phyloP scores from a whole-genome alignment of 2,113 vertebrate genomes.

The Heterochromis multidens region DNA sequence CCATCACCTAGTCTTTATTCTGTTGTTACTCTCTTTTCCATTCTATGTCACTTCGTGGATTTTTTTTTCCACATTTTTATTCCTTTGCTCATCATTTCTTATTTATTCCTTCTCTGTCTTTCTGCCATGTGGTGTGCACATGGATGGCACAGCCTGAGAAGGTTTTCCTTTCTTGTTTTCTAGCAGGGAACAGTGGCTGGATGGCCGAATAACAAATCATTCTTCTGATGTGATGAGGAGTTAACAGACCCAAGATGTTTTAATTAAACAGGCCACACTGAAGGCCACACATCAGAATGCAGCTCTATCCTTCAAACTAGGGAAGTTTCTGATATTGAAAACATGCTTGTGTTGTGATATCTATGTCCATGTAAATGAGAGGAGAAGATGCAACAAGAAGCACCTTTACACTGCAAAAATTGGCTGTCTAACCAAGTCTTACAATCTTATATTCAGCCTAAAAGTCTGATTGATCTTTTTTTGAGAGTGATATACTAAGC shows the following conservation, averaged over 20 bases:
- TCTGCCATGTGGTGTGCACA: not conserved
- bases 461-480: no score
- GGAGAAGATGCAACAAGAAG: not conserved
- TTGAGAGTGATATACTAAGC: no score
- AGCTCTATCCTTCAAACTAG: not conserved
- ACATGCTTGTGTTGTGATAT: not conserved
- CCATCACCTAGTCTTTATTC: not conserved
- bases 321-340: not conserved
- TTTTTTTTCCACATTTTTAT: not conserved
- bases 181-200: not conserved
- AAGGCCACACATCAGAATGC: not conserved
- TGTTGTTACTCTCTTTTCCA: not conserved
- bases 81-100: not conserved
- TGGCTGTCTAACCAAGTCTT: no score
- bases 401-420: no score
- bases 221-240: not conserved
- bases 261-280: not conserved
- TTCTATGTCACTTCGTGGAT: rapidly evolving
- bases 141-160: not conserved
- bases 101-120: not conserved
- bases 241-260: not conserved
- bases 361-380: not conserved
- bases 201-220: not conserved
- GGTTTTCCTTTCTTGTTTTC: not conserved
- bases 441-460: no score